phyloP scores from a whole-genome alignment of 2,113 vertebrate species.

The Myodes glareolus region DNA sequence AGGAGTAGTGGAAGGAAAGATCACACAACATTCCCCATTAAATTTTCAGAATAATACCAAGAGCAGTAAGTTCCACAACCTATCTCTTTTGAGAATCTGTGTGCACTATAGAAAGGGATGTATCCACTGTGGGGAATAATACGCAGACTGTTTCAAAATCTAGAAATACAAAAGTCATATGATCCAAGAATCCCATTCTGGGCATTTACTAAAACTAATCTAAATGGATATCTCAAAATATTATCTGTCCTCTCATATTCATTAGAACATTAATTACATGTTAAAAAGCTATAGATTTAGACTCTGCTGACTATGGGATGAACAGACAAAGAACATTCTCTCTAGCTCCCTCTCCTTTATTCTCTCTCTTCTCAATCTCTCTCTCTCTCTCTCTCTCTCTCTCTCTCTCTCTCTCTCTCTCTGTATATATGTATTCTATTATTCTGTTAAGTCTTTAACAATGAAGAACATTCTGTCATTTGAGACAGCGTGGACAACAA shows the following conservation, averaged over 20 bases:
- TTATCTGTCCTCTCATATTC: not conserved
- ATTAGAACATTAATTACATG: not conserved
- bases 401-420: too few relatives aligned
- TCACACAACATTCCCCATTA: not conserved
- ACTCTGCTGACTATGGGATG: not conserved
- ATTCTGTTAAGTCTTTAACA: not conserved
- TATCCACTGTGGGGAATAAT: not conserved
- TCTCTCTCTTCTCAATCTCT: not conserved
- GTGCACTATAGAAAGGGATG: not conserved
- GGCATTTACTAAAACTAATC: not conserved
- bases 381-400: not conserved
- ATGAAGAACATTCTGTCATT: not conserved
- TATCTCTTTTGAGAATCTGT: not conserved
- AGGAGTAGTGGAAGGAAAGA: not conserved
- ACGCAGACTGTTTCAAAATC: not conserved
- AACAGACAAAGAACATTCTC: not conserved
- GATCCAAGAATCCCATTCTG: not conserved
- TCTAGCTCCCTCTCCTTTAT: not conserved
- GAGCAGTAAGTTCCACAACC: not conserved
- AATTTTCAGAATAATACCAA: not conserved
- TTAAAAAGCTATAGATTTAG: not conserved
- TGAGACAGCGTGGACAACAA: not conserved
- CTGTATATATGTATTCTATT: too few relatives aligned
- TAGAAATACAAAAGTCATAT: not conserved
- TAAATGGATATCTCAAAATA: not conserved